Evolutionary conservation across 2,888 invertebrate species (phyloP).

Genomic region (Patella pellucida): DNA sequence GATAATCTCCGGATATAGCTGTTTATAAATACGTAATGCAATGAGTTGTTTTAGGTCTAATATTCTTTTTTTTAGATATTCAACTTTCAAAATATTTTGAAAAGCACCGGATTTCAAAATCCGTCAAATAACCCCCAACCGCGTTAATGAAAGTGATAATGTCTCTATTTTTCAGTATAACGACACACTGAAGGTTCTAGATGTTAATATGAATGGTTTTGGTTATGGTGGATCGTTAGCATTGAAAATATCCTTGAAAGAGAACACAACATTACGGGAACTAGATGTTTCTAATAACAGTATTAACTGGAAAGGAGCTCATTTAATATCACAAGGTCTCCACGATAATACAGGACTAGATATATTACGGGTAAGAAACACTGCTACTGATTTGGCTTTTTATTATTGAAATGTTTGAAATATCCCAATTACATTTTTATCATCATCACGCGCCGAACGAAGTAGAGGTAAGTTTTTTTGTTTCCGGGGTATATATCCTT

Average conservation of each 20-base stretch:
- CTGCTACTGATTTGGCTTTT: too few relatives aligned
- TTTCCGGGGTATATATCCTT: too few relatives aligned
- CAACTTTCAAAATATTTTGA: too few relatives aligned
- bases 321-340: conserved; percentile 48
- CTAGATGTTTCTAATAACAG: conserved; percentile 52
- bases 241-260: conserved; percentile 46
- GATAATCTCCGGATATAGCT: too few relatives aligned
- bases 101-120: too few relatives aligned
- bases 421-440: background rate
- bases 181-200: conserved; percentile 37
- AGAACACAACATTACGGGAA: conserved; percentile 42
- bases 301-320: conserved; percentile 51
- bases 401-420: background rate
- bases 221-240: conserved; percentile 59
- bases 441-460: background rate
- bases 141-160: too few relatives aligned
- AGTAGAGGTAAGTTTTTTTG: too few relatives aligned
- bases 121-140: too few relatives aligned
- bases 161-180: conserved; percentile 40
- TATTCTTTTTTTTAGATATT: too few relatives aligned
- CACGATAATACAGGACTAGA: conserved; percentile 43
- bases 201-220: conserved; percentile 58
- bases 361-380: conserved; percentile 41
- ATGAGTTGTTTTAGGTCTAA: too few relatives aligned
- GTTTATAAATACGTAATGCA: too few relatives aligned